These are phyloP conservation scores for Andinoacara biseriatus DNA, from an alignment of 2,113 vertebrate genomes.

Conservation along the genomic window DNA sequence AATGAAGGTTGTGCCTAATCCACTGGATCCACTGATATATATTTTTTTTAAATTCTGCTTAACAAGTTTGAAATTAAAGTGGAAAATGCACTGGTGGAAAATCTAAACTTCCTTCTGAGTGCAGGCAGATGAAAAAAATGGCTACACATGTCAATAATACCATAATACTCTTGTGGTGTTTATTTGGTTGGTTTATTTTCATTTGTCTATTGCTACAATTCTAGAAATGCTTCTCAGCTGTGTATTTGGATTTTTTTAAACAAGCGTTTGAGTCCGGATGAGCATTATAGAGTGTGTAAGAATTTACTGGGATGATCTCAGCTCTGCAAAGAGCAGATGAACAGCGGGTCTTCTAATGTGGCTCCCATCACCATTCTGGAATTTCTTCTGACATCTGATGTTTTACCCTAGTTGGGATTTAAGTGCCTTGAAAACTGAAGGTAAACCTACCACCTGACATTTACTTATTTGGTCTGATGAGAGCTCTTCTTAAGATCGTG, in stretches of 20 bases:
- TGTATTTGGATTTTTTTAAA: background rate
- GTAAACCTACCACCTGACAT: conserved; percentile 1
- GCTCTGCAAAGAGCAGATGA: conserved; percentile 8
- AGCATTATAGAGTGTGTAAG: background rate
- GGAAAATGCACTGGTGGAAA: conserved; percentile 17
- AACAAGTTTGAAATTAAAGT: conserved; percentile 14
- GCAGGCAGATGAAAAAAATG: background rate
- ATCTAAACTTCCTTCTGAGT: background rate
- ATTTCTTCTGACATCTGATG: background rate
- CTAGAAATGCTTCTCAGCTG: background rate
- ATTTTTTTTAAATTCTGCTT: conserved; percentile 18
- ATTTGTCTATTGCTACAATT: background rate
- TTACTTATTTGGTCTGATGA: conserved; percentile 20
- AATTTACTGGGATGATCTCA: background rate
- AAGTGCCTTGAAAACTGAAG: background rate
- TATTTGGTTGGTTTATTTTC: background rate
- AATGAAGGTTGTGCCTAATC: background rate
- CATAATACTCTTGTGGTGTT: background rate
- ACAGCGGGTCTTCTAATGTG: conserved; percentile 17
- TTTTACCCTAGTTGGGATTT: background rate
- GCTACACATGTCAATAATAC: background rate
- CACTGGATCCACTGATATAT: conserved; percentile 8
- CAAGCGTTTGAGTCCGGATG: background rate
- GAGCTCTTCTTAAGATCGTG: conserved; percentile 4
- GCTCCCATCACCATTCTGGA: background rate